These are phyloP conservation scores for Rhegmatorhina hoffmannsi DNA, from an alignment of 2,113 vertebrate species.

Conservation along the genomic window DNA sequence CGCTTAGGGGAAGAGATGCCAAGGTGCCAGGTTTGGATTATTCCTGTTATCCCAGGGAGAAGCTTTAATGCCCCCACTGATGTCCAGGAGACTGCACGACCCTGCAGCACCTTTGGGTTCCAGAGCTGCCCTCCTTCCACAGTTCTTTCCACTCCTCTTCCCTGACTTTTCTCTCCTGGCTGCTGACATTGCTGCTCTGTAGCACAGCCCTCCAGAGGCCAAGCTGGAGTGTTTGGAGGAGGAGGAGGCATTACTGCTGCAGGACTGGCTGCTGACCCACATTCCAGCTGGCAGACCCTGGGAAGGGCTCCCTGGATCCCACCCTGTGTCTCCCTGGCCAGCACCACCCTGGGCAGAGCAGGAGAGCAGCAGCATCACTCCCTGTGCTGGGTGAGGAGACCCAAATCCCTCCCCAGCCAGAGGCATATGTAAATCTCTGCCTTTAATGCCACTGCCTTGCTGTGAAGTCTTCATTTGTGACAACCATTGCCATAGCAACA, in stretches of 20 bases:
- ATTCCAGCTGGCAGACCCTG: neutral
- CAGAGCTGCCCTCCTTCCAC: neutral
- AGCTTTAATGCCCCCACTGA: neutral
- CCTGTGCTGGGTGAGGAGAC: neutral
- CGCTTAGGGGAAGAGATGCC: neutral
- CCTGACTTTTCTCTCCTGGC: neutral
- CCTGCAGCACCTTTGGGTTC: neutral
- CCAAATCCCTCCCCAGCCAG: neutral
- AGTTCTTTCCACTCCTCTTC: neutral
- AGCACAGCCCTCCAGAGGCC: neutral
- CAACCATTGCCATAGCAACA: slow-evolving; percentile 67
- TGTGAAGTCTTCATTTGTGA: slow-evolving; percentile 59
- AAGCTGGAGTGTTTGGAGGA: neutral
- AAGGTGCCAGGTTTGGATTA: slow-evolving; percentile 12
- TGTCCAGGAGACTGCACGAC: neutral
- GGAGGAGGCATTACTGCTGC: neutral
- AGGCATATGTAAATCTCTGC: slow-evolving; percentile 40
- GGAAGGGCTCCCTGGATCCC: neutral
- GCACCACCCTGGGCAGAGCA: neutral
- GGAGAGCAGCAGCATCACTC: neutral
- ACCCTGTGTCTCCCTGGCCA: neutral
- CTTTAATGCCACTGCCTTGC: slow-evolving; percentile 9
- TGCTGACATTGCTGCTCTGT: slow-evolving; percentile 3
- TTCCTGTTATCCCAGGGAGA: neutral
- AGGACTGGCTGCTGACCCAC: slow-evolving; percentile 2